phyloP scores from a whole-genome alignment of 1,140 invertebrate genomes.

The Drosophila eugracilis region DNA sequence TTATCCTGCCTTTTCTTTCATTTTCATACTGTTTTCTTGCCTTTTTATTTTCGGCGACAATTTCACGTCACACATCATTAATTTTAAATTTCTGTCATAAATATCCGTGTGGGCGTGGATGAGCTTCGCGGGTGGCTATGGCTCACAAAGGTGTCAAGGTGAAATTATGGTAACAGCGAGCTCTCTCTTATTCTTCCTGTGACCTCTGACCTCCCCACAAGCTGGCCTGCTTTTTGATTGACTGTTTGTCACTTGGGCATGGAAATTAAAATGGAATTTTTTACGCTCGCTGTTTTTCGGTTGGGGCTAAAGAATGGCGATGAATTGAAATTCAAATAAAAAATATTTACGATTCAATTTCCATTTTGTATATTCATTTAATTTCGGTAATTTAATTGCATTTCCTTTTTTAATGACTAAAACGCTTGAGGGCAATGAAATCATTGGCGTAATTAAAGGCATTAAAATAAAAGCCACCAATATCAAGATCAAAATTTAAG shows the following conservation, averaged over 20 bases:
- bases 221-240: constrained; percentile 41
- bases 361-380: neutral
- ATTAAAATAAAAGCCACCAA: too few species aligned
- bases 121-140: constrained; percentile 20
- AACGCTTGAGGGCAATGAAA: neutral
- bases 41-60: constrained; percentile 46
- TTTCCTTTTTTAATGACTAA: neutral
- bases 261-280: constrained; percentile 70
- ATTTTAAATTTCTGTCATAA: constrained; percentile 79
- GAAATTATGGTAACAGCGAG: constrained; percentile 41
- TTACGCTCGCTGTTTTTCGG: neutral
- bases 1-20: neutral
- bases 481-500: too few species aligned
- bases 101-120: constrained; percentile 53
- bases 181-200: neutral
- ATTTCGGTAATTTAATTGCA: neutral
- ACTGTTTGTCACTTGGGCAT: constrained; percentile 50
- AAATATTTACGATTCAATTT: constrained; percentile 26
- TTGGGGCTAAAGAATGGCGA: neutral
- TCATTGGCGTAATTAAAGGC: too few species aligned
- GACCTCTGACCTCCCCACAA: constrained; percentile 22
- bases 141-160: constrained; percentile 56
- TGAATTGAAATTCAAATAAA: constrained; percentile 13
- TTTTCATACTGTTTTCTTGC: constrained; percentile 43
- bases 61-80: constrained; percentile 79